Conservation (phyloP, 2,797 vertebrate genomes). For the Tokudaia muenninki region DNA sequence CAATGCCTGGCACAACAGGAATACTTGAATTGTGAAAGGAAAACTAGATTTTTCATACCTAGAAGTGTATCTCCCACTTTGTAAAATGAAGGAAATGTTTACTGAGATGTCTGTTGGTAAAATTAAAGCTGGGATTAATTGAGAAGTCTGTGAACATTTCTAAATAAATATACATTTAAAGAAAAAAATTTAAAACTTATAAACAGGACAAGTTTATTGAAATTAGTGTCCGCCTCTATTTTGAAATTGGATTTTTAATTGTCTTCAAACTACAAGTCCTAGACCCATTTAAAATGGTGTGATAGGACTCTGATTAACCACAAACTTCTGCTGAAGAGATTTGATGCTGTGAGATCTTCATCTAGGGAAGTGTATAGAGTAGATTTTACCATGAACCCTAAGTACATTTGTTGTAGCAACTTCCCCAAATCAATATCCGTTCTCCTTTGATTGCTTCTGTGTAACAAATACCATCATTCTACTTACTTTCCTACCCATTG, state of each 20-base stretch:
- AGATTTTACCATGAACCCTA: neutral
- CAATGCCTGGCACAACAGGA: neutral
- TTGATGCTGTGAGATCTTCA: neutral
- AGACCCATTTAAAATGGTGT: neutral
- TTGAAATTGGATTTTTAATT: conserved; percentile 16
- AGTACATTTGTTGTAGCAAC: neutral
- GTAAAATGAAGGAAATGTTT: conserved; percentile 1
- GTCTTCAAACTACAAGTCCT: conserved; percentile 28
- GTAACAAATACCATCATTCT: neutral
- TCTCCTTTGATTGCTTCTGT: neutral
- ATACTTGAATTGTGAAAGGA: neutral
- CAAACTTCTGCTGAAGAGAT: conserved; percentile 20
- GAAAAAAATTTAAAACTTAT: neutral
- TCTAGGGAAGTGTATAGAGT: too few species aligned
- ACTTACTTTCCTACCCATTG: neutral
- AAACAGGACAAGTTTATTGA: neutral
- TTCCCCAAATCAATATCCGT: neutral
- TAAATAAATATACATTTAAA: neutral
- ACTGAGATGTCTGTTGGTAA: neutral
- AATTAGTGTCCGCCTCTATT: neutral
- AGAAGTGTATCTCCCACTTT: neutral
- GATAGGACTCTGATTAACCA: neutral
- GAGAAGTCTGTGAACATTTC: neutral
- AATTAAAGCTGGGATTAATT: neutral
- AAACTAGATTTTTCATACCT: neutral